A percentile compares a stretch with the other conserved stretches of the same genome.
Evolutionary conservation across 2,113 vertebrate species (phyloP).

Genomic region (Peromyscus leucopus): DNA sequence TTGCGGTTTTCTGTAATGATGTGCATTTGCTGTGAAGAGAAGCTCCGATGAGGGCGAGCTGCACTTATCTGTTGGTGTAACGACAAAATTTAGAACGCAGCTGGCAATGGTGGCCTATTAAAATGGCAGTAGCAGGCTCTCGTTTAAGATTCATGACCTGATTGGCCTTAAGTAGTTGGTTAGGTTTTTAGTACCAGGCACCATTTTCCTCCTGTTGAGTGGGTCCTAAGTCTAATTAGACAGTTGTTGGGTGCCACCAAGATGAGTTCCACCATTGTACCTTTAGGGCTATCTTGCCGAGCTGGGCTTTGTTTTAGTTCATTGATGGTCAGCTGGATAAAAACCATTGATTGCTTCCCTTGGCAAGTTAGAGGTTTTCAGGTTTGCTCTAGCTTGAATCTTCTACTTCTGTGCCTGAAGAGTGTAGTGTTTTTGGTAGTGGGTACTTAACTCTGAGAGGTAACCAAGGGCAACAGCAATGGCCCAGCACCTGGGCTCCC

Average conservation of each 20-base stretch:
- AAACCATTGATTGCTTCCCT: not conserved
- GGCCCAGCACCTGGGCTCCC: not conserved
- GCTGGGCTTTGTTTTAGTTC: not conserved
- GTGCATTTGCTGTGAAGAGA: not conserved
- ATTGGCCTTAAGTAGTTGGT: not conserved
- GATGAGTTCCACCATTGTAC: not conserved
- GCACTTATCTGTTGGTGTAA: not conserved
- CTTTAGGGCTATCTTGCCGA: not conserved
- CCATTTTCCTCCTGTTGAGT: not conserved
- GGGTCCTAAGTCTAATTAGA: not conserved
- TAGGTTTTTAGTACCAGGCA: not conserved
- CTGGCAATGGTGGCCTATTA: not conserved
- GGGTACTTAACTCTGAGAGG: not conserved
- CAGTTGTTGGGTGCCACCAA: not conserved
- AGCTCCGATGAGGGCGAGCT: not conserved
- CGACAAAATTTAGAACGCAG: not conserved
- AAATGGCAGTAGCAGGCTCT: not conserved
- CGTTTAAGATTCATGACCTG: not conserved
- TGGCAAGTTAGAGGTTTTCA: not conserved
- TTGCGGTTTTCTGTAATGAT: too few species aligned
- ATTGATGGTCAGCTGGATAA: not conserved
- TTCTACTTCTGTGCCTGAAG: not conserved
- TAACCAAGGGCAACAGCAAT: not conserved
- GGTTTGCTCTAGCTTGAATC: not conserved
- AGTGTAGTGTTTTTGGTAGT: not conserved